Base-by-base conservation (phyloP, 2,113 vertebrate genomes). In the Phoxinus phoxinus region DNA sequence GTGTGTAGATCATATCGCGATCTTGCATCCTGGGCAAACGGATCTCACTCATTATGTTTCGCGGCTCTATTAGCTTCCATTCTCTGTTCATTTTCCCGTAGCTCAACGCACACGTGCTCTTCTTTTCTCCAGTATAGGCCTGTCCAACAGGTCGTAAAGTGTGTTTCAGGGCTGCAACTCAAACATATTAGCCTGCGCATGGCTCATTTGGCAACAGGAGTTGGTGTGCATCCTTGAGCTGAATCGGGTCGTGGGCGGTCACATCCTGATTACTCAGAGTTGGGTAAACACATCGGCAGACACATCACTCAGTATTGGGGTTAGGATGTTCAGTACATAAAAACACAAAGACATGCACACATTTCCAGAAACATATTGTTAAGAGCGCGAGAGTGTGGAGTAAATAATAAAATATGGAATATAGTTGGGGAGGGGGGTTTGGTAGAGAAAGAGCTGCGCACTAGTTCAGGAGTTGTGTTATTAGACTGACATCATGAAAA, bases 141-240 rank as follows among this genome's bases (percentile, higher is more conserved):
- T 89, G 88, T 88, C 44, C 41, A n/a, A 51, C 41, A 86, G 84
- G 69, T 81, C 13, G 75, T 89, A 89, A 90, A 85, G 89, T 89
- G 90, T 76, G 90, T 90, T 92, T 85, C 85, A 90, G 85, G 86
- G 84, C 61, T 65, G 30, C 61, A 90, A 89, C 88, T 90, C 91
- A 93, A 92, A 92, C 72, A 92, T 86, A 93, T 93, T 92, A 93
- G 87, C 82, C 84, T 25, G 23, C 78, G 89, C 88, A 91, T 87
- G 89, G 91, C 90, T 93, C 91, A 92, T 94, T 94, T 92, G 90
- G 86, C 89, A 87, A 77, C 81, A 58, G 53, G 85, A 83, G 89
- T 87, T 85, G 88, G 63, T 81, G 90, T 84, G 87, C 87, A 79
- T 79, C 44, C 51, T 81, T 74, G 19, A n/a, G 37, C 67, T 41